A percentile compares a stretch with the other conserved stretches of the same genome.
These are phyloP conservation scores for Eleutherodactylus coqui DNA, from an alignment of 2,797 vertebrate species.

Conservation along the genomic window DNA sequence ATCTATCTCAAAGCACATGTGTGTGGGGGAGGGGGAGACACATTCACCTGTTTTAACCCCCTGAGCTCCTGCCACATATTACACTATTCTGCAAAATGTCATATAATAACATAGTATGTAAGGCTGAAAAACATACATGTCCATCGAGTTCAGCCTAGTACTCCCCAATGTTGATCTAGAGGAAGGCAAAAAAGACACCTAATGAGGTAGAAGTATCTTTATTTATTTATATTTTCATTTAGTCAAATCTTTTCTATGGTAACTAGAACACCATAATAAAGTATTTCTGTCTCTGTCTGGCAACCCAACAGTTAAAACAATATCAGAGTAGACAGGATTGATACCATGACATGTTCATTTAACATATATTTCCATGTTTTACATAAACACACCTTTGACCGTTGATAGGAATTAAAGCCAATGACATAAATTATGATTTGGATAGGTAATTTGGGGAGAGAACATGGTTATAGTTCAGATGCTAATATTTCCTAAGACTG, in stretches of 20 bases:
- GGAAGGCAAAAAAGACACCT: too few species aligned
- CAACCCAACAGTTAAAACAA: not conserved
- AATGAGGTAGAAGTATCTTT: too few species aligned
- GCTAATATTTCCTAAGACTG: not conserved
- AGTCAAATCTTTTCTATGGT: not conserved
- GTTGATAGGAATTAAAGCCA: not conserved
- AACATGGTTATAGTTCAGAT: not conserved
- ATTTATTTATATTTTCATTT: too few species aligned
- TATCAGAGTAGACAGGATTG: not conserved
- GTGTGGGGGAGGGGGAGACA: conserved; percentile 21
- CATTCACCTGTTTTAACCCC: conserved; percentile 25
- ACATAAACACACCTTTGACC: not conserved
- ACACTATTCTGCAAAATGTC: not conserved
- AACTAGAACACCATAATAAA: not conserved
- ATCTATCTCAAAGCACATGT: conserved; percentile 52
- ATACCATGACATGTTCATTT: not conserved
- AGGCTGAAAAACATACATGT: too few species aligned
- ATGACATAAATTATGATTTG: not conserved
- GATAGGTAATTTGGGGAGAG: not conserved
- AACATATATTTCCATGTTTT: conserved; percentile 28
- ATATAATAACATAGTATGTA: too few species aligned
- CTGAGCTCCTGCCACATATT: not conserved
- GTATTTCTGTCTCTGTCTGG: not conserved
- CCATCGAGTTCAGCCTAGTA: too few species aligned
- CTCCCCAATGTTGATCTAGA: too few species aligned